Evolutionary conservation across 2,113 vertebrate genomes (phyloP).

Genomic region (Numida meleagris): DNA sequence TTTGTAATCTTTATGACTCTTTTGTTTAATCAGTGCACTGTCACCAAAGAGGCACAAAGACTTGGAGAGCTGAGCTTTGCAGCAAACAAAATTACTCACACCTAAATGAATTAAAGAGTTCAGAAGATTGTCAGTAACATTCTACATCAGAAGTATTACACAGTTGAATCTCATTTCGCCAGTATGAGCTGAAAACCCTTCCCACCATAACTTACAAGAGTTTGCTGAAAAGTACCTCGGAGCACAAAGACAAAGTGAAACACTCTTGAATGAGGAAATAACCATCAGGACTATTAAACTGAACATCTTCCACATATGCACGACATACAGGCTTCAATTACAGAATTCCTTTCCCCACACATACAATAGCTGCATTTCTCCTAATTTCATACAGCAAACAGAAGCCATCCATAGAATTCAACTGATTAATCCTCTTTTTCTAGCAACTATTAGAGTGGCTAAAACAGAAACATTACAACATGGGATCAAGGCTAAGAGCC

Average conservation of each 20-base stretch:
- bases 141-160: background rate
- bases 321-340: background rate
- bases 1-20: background rate
- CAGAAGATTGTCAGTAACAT: background rate
- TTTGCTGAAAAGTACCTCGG: background rate
- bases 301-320: background rate
- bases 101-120: background rate
- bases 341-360: background rate
- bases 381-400: background rate
- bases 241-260: background rate
- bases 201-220: background rate
- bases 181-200: background rate
- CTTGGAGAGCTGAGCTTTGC: background rate
- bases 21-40: conserved; percentile 24
- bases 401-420: background rate
- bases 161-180: background rate
- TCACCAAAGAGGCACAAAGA: background rate
- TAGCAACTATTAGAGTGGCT: background rate
- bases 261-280: background rate
- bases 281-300: background rate
- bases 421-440: background rate
- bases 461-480: background rate
- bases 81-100: conserved; percentile 28
- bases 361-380: background rate
- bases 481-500: background rate